Base-by-base conservation (phyloP, 2,113 vertebrate species). In the Anseranas semipalmata region DNA sequence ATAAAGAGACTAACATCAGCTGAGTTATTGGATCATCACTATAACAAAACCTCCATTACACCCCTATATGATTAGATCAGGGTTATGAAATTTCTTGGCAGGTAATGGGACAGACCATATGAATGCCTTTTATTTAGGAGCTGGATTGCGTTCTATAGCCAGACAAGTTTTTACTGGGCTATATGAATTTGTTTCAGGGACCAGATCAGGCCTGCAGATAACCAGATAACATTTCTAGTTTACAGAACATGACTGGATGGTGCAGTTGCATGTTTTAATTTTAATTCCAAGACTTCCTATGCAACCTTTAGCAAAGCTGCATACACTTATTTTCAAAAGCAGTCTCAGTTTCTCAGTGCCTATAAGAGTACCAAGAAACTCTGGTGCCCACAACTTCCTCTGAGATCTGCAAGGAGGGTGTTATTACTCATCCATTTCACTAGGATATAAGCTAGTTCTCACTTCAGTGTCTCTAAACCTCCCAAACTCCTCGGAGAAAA, bases 351-450 rank as follows among this genome's bases (percentile, higher is more conserved):
- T 89, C 71, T 73, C 39, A 7, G 66, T 60, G 80, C 87, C 74
- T 94, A 6, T 65, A 30, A 92, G 37, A 95, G 85, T 90, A 73
- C 58, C 52, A 72, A 84, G 60, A 89, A 39, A 81, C 52, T 52
- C 80, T 10, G 0, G 73, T 87, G 73, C 89, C 91, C 77, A 72
- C 83, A 74, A 48, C 78, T 96, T 92, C 86, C 91, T 84, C 66
- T 91, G 80, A 84, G 77, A 50, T 84, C 88, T 7, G 5, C 63
- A 85, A 89, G 75, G 82, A 70, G 66, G 41, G 65, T 71, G 53
- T 33, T 65, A 95, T 86, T 95, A 95, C 90, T 93, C 93, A 90
- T 84, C 52, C 46, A 27, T 95, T 95, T 90, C 84, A 75, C 76
- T 58, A 87, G 76, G 76, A 92, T 92, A 37, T 62, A 91, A 72